Evolutionary conservation across 2,113 vertebrate species (phyloP), one percentile per base, ranked within the genome.

Genomic region (Semnornis frantzii): DNA sequence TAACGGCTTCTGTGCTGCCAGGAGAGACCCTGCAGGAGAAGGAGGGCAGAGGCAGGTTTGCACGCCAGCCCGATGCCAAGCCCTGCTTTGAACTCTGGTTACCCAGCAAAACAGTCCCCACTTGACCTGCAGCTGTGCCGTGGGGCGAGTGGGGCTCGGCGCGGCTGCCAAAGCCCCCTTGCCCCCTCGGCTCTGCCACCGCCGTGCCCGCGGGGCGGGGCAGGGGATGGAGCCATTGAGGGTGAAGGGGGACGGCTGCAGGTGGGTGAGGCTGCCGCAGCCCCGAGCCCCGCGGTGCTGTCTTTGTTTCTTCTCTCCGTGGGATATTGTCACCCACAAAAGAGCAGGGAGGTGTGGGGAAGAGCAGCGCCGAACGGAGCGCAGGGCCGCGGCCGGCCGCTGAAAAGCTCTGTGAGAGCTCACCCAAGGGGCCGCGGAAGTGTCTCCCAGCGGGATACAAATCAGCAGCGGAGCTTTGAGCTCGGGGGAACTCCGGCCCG

Each of bases 391-490:
- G 92, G 82, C 92, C 33, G 31, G 28, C 60, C 34, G 94, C 92
- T 93, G 82, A 93, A 94, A 93, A 96, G 85, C 44, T 80, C 87
- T 89, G 71, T 96, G 89, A 93, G 95, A 89, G 89, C 94, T 93
- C 92, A 74, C 89, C 82, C 48, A 94, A 96, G 95, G 94, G 12
- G 92, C 0, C 42, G 85, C 91, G 91, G 91, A 95, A 96, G 78
- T 84, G 81, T 92, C 71, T 96, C 94, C 89, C 91, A 95, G 92
- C 23, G 0, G 92, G 95, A 81, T 96, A 96, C 95, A 96, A 96
- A 96, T 80, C 87, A 97, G 85, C 87, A 92, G 93, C 60, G 33
- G 85, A 37, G 91, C 96, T 97, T 97, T 96, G 96, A 97, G 96
- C 96, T 92, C 2, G 6, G 96, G 96, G 96, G 76, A 97, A 96